These are phyloP conservation scores for Turdus rufiventris DNA, from an alignment of 2,113 vertebrate species.

Conservation along the genomic window DNA sequence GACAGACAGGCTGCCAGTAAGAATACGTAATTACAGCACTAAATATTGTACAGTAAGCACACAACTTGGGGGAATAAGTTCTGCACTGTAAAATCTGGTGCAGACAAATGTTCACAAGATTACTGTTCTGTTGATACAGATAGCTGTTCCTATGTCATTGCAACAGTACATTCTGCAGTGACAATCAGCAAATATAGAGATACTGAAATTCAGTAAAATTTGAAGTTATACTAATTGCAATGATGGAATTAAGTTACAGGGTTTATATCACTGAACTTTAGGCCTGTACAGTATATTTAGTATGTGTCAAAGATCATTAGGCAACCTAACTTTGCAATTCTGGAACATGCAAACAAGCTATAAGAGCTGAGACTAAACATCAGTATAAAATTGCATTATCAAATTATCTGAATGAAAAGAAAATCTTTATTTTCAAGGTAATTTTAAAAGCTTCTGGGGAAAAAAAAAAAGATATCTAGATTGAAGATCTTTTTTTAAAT, in stretches of 20 bases:
- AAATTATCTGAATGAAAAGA: neutral
- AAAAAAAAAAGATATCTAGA: neutral
- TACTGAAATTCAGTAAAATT: neutral
- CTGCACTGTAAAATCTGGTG: neutral
- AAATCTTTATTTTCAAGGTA: neutral
- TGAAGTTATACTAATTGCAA: neutral
- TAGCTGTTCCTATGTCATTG: neutral
- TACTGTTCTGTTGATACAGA: neutral
- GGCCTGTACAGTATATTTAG: neutral
- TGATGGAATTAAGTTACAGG: neutral
- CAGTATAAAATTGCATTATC: neutral
- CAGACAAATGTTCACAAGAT: neutral
- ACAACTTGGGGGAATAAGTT: neutral
- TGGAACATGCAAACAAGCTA: accelerated
- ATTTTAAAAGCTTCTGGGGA: neutral
- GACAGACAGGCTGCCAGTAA: neutral
- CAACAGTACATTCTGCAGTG: neutral
- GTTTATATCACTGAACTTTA: neutral
- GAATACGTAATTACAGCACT: neutral
- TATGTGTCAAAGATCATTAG: neutral
- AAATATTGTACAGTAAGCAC: too few species aligned
- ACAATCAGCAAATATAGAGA: neutral
- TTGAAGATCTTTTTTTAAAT: neutral
- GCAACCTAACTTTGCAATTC: neutral
- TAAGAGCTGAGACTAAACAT: neutral